Evolutionary conservation across 2,113 vertebrate genomes (phyloP).

Genomic region (Struthio camelus): DNA sequence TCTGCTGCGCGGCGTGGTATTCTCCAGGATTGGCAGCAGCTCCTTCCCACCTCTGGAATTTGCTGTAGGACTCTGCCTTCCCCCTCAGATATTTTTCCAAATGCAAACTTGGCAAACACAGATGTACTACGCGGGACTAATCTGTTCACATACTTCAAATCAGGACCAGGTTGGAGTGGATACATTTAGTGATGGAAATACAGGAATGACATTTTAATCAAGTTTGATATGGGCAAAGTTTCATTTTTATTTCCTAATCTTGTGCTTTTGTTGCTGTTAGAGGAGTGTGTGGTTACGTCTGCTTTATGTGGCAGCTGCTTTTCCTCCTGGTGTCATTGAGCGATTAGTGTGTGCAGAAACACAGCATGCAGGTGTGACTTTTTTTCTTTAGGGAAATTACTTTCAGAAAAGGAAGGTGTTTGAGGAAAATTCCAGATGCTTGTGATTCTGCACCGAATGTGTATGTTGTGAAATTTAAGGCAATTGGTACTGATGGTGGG

Average conservation of each 20-base stretch:
- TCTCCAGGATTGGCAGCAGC: not conserved
- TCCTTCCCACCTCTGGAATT: slow-evolving; percentile 34
- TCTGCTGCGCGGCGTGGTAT: not conserved
- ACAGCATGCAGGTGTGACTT: not conserved
- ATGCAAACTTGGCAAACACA: slow-evolving; percentile 14
- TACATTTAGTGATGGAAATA: not conserved
- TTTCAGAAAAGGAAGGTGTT: not conserved
- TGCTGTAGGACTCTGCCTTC: not conserved
- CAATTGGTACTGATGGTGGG: not conserved
- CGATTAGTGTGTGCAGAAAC: not conserved
- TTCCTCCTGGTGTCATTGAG: not conserved
- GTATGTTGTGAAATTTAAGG: not conserved
- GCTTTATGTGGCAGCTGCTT: not conserved
- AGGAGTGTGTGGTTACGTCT: not conserved
- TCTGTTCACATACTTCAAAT: not conserved
- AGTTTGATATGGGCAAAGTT: not conserved
- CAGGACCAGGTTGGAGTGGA: not conserved
- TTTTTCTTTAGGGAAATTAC: not conserved
- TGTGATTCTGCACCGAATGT: not conserved
- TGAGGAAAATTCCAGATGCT: not conserved
- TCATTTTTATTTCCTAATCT: not conserved
- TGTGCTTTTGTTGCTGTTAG: not conserved
- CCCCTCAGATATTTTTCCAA: slow-evolving; percentile 15
- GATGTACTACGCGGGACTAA: slow-evolving; percentile 15
- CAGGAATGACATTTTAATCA: not conserved